Evolutionary conservation across 2,888 invertebrate species (phyloP).

Genomic region (Latheticus oryzae): DNA sequence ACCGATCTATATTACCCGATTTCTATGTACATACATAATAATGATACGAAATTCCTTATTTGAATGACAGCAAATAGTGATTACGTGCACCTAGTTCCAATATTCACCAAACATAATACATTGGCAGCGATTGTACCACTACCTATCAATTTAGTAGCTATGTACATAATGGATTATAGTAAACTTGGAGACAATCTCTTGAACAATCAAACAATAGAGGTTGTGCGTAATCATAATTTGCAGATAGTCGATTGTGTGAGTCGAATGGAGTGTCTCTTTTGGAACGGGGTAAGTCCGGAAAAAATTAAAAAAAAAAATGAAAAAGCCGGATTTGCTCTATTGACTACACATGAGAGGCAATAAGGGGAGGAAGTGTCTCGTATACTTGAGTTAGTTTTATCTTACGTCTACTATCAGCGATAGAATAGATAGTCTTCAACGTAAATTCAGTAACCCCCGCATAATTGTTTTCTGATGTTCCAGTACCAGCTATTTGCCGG

Average conservation of each 20-base stretch:
- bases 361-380: slow-evolving; percentile 43
- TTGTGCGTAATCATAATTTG: slow-evolving; percentile 24
- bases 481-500: slow-evolving; percentile 67
- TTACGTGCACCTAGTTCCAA: slow-evolving; percentile 8
- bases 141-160: neutral
- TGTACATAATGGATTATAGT: slow-evolving; percentile 3
- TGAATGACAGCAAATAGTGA: slow-evolving; percentile 6
- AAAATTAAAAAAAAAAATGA: neutral
- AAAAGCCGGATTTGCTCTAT: neutral
- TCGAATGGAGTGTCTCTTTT: slow-evolving; percentile 5
- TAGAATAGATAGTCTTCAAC: slow-evolving; percentile 40
- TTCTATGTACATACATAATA: slow-evolving; percentile 1
- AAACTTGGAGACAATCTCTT: slow-evolving; percentile 4
- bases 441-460: slow-evolving; percentile 54
- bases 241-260: slow-evolving; percentile 4
- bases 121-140: neutral
- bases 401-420: slow-evolving; percentile 17
- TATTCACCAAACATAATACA: no score
- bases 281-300: neutral
- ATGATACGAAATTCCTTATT: slow-evolving; percentile 2
- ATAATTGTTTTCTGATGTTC: slow-evolving; percentile 64
- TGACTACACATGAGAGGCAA: no score
- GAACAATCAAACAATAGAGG: slow-evolving; percentile 10
- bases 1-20: slow-evolving; percentile 25
- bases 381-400: slow-evolving; percentile 34